Base-by-base conservation (phyloP, 2,888 invertebrate genomes). In the Darwinula stevensoni region DNA sequence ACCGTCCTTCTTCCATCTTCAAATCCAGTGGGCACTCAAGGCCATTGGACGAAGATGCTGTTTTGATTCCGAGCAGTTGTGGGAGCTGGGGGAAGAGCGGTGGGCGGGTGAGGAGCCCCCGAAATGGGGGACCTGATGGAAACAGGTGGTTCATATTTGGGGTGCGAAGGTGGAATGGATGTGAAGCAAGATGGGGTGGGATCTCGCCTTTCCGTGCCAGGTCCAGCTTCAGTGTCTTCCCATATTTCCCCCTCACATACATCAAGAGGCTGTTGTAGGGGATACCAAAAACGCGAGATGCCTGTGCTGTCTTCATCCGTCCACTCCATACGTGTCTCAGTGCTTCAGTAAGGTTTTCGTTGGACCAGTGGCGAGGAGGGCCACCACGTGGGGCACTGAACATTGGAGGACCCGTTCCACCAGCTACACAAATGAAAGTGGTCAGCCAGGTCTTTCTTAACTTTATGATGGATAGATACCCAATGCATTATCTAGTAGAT, bases 301-400 rank as follows among this genome's bases (percentile, higher is more conserved):
- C 80, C 52, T 80, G 76, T 45, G 76, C 76, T 29, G 80, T 80
- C 38, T 80, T 80, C 76, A 80, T 80, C 50, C 76, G 78, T 48
- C 80, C 78, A 53, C 78, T 78, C 80, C 80, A 80, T n/a, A 80
- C 80, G 52, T 78, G 76, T 46, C 76, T 76, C 32, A 80, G 60
- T 2, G 80, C 80, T 53, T 78, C 74, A 32, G 80, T 80, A 32
- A 80, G 59, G 46, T 80, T 80, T 22, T 74, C 74, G 54, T 80
- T 80, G 37, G 78, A 80, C 80, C 80, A 80, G 2, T 80, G 80
- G 33, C 80, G 61, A 1, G 80, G 80, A 9, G 80, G 80, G 9
- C 80, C 80, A 15, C 80, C 78, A 40, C 80, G 60, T 15, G 78
- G 78, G 26, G 80, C 78, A 44, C 75, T 28, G 28, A 28, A 28